Evolutionary conservation across 2,113 vertebrate species (phyloP), one percentile per base, ranked within the genome.

Genomic region (Hiodon alosoides): DNA sequence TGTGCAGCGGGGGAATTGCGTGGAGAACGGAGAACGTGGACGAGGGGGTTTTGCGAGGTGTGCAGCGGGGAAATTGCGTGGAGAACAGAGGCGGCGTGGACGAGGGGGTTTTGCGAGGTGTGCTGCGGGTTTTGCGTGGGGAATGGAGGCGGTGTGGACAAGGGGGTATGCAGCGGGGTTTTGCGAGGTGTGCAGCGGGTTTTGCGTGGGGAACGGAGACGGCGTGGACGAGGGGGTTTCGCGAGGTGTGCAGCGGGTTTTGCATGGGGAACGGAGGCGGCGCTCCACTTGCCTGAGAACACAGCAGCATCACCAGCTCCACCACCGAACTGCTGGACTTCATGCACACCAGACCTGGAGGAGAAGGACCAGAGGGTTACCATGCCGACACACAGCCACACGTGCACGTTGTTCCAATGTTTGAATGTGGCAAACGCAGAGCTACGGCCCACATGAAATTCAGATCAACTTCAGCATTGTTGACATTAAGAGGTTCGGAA

Each of bases 251-350:
- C 9, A 54, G 59, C n/a, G 51, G 4, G 31, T 16, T 3, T 8
- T 7, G 69, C 3, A 71, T 11, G 75, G 50, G 64, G 50, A 55
- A 6, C 71, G 14, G 31, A 7, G 9, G 47, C 11, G 60, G 75
- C 7, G 13, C 76, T 51, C 81, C 82, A 81, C 94, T 93, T 88
- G 94, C 97, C 96, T 98, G 97, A 85, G 97, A 99, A 87, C 97
- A 99, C 76, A 98, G 92, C 3, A 99, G 92, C 97, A 99, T 99
- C 87, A 99, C 97, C 83, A 99, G 89, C 83, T 99, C 97, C 89
- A 99, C 97, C 81, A 99, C 97, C 4, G 97, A 98, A 84, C 95
- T 98, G 91, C 96, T 98, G 57, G 97, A 97, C 89, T 98, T 98
- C 94, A 99, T 97, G 77, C 97, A 98, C 84, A 97, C 94, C 85